These are phyloP conservation scores for Haliclona indistincta DNA, from an alignment of 37 sponge, comb jelly and placozoan species.

Conservation along the genomic window DNA sequence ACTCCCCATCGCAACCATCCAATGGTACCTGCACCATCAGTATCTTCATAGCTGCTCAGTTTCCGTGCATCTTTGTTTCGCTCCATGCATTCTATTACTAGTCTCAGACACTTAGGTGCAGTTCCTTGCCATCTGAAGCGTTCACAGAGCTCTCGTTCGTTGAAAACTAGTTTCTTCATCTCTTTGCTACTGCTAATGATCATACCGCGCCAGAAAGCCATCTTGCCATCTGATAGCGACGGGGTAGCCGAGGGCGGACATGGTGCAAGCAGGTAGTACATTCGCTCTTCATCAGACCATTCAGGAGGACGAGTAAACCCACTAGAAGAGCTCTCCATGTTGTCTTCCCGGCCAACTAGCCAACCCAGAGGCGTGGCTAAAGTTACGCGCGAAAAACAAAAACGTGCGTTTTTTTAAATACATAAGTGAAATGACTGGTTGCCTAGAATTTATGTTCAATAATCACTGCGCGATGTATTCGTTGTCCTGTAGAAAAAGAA, in stretches of 20 bases:
- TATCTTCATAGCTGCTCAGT: not conserved
- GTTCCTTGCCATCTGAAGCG: slow-evolving; percentile 38
- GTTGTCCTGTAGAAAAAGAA: no score
- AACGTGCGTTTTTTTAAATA: no score
- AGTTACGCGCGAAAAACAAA: no score
- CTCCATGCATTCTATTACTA: not conserved
- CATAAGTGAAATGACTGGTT: no score
- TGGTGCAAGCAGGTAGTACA: slow-evolving; percentile 60
- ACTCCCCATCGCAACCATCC: slow-evolving; percentile 49
- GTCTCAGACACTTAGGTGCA: not conserved
- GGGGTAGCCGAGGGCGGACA: slow-evolving; percentile 29
- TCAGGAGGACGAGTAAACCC: slow-evolving; percentile 40
- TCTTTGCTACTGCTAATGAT: slow-evolving; percentile 38
- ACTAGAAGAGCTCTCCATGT: not conserved
- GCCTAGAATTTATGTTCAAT: no score
- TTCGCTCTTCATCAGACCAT: slow-evolving; percentile 66
- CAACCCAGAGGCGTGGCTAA: no score
- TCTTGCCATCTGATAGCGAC: slow-evolving; percentile 25
- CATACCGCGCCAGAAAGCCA: slow-evolving; percentile 55
- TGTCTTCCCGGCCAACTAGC: not conserved
- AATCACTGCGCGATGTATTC: no score
- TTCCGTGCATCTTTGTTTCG: not conserved
- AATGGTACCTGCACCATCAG: not conserved
- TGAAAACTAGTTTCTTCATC: slow-evolving; percentile 20
- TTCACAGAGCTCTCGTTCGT: slow-evolving; percentile 28